Percentiles rank a stretch among this genome's conserved stretches.
Conservation (phyloP, 1,140 invertebrate genomes). For the Leptoteleia sp. region DNA sequence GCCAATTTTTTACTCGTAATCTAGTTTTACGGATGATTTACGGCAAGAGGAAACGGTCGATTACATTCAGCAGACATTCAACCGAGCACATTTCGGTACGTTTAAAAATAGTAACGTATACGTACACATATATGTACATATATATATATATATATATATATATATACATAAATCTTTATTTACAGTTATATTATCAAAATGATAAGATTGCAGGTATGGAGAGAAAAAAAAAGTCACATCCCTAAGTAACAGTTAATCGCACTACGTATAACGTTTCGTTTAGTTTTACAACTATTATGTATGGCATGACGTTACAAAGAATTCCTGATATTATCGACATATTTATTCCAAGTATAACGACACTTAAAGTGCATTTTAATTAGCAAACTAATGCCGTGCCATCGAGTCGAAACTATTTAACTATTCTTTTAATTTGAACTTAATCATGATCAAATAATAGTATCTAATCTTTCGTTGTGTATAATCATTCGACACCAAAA, state of each 20-base stretch:
- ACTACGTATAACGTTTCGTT: not conserved
- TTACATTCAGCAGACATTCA: not conserved
- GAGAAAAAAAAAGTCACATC: slow-evolving; percentile 14
- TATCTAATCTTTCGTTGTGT: slow-evolving; percentile 28
- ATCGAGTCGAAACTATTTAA: not conserved
- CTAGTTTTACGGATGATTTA: slow-evolving; percentile 19
- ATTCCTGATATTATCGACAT: too few species aligned
- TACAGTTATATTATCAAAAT: slow-evolving; percentile 17
- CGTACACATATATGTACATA: too few species aligned
- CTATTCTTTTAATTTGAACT: slow-evolving; percentile 2
- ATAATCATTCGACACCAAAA: too few species aligned
- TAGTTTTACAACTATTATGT: not conserved
- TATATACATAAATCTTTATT: too few species aligned
- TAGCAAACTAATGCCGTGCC: not conserved
- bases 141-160: too few species aligned
- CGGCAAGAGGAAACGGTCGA: slow-evolving; percentile 4
- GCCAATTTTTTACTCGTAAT: slow-evolving; percentile 13
- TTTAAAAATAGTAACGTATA: too few species aligned
- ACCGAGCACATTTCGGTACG: too few species aligned
- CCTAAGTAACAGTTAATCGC: slow-evolving; percentile 1
- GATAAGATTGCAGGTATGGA: slow-evolving; percentile 32
- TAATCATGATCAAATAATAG: slow-evolving; percentile 29
- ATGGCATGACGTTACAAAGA: too few species aligned
- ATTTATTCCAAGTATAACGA: not conserved
- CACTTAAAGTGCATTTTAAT: slow-evolving; percentile 15